These are phyloP conservation scores for Tinea semifulvella DNA, from an alignment of 2,888 invertebrate genomes.

Conservation along the genomic window DNA sequence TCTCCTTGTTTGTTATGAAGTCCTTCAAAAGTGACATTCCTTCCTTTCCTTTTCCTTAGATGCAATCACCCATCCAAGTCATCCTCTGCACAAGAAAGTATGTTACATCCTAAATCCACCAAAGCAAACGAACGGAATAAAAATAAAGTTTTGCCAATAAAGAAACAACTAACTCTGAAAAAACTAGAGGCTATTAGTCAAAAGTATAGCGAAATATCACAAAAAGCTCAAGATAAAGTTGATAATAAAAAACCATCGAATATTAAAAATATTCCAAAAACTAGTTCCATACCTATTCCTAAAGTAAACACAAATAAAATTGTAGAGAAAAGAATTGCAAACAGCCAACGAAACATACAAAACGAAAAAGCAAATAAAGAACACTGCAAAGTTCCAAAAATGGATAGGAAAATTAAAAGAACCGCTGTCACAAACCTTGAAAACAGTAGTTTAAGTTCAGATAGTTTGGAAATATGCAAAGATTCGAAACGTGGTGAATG, in stretches of 20 bases:
- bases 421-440: conserved; percentile 20
- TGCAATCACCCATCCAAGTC: conserved; percentile 34
- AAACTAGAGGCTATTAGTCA: conserved; percentile 48
- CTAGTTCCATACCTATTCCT: conserved; percentile 42
- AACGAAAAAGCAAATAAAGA: conserved; percentile 10
- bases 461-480: conserved; percentile 37
- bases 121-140: conserved; percentile 30
- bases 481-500: neutral
- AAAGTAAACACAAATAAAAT: conserved; percentile 27
- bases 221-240: neutral
- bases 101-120: conserved; percentile 32
- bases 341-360: conserved; percentile 15
- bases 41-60: conserved; percentile 60
- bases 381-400: conserved; percentile 21
- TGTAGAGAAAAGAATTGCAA: conserved; percentile 18
- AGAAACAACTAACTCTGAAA: conserved; percentile 45
- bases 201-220: conserved; percentile 31
- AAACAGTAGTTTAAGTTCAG: conserved; percentile 49
- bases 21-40: conserved; percentile 28
- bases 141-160: conserved; percentile 26
- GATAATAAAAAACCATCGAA: neutral
- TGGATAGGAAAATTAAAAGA: conserved; percentile 19
- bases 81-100: conserved; percentile 36
- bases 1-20: conserved; percentile 55
- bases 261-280: conserved; percentile 15